Evolutionary conservation across 2,888 invertebrate genomes (phyloP).

Genomic region (Dexiosoma caninum): DNA sequence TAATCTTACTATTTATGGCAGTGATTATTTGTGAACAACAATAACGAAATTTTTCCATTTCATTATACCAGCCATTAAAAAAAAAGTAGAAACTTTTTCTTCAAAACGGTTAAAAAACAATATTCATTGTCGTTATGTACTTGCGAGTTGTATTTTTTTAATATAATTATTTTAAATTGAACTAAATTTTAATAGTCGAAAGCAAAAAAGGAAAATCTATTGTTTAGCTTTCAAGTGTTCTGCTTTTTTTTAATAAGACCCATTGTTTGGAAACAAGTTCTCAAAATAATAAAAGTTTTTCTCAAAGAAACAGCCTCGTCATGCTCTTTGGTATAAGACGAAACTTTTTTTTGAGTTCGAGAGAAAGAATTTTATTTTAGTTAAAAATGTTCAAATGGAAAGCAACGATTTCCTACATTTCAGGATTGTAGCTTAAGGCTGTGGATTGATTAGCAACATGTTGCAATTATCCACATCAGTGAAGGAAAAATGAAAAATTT

Average conservation of each 20-base stretch:
- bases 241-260: neutral
- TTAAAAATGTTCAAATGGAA: no score
- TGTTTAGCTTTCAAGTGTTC: neutral
- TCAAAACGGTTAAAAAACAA: neutral
- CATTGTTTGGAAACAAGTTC: neutral
- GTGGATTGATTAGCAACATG: no score
- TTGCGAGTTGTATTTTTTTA: neutral
- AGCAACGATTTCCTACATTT: no score
- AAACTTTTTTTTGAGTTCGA: neutral
- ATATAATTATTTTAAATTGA: conserved; percentile 1
- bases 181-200: neutral
- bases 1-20: neutral
- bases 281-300: neutral
- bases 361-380: neutral
- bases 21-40: neutral
- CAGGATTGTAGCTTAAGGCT: no score
- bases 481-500: no score
- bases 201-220: neutral
- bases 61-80: neutral
- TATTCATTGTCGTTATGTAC: neutral
- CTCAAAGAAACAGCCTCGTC: neutral
- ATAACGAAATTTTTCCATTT: neutral
- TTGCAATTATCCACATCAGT: no score
- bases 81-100: neutral
- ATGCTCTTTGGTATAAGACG: neutral